A percentile compares a stretch with the other conserved stretches of the same genome.
Conservation (phyloP, 2,113 vertebrate species). For the Campylorhamphus procurvoides region DNA sequence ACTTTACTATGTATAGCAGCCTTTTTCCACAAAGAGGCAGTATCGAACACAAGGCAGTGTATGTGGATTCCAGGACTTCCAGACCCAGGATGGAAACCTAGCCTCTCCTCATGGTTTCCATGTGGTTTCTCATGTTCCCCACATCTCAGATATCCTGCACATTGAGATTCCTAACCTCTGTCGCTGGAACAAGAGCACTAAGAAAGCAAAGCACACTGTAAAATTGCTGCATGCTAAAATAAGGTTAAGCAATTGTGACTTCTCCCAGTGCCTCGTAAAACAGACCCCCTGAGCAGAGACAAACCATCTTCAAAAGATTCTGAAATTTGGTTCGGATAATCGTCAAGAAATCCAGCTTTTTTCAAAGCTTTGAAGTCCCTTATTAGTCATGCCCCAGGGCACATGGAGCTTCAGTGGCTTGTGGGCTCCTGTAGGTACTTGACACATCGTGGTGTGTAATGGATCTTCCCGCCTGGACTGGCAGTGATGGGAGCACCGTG, state of each 20-base stretch:
- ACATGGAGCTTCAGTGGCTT: neutral
- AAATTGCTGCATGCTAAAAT: neutral
- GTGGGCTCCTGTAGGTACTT: neutral
- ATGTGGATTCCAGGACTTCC: neutral
- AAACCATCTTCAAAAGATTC: constrained; percentile 37
- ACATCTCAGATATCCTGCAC: neutral
- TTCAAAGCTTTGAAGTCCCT: constrained; percentile 26
- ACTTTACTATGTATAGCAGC: neutral
- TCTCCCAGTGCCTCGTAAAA: constrained; percentile 18
- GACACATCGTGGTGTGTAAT: fast-evolving
- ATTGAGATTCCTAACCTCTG: neutral
- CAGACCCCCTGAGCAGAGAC: neutral
- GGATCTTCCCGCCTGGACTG: neutral
- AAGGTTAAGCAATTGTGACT: neutral
- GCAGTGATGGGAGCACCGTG: fast-evolving
- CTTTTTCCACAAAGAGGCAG: constrained; percentile 55
- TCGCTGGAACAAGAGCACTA: neutral
- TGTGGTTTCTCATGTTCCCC: neutral
- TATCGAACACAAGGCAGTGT: neutral
- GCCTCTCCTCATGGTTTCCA: neutral
- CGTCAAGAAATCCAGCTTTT: neutral
- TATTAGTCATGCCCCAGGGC: neutral
- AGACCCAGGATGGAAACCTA: neutral
- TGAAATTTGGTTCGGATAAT: neutral
- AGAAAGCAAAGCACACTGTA: neutral